These are phyloP conservation scores for Beroe forskalii DNA, from an alignment of 37 sponge, comb jelly and placozoan species.

Conservation along the genomic window DNA sequence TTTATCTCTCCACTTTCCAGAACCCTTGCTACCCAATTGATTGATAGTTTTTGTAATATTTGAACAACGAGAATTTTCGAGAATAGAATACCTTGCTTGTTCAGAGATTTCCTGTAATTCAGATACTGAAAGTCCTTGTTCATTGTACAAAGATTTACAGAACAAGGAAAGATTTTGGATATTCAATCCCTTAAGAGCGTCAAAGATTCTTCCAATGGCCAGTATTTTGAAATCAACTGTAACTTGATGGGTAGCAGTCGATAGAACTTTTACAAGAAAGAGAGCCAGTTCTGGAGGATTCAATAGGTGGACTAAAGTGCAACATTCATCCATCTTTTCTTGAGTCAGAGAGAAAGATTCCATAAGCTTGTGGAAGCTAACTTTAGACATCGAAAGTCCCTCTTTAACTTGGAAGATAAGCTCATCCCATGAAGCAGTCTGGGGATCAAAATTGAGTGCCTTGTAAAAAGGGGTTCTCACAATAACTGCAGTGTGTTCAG, in stretches of 20 bases:
- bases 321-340: not conserved
- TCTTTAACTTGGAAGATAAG: not conserved
- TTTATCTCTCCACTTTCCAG: not conserved
- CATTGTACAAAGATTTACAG: slow-evolving; percentile 2
- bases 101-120: not conserved
- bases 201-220: not conserved
- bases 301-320: not conserved
- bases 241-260: not conserved
- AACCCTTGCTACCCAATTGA: slow-evolving; percentile 34
- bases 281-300: not conserved
- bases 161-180: not conserved
- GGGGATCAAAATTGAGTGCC: slow-evolving; percentile 2
- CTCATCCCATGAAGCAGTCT: not conserved
- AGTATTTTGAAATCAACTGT: not conserved
- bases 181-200: not conserved
- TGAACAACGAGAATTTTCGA: not conserved
- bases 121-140: not conserved
- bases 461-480: not conserved
- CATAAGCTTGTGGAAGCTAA: not conserved
- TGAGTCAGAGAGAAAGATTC: not conserved
- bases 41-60: slow-evolving; percentile 37
- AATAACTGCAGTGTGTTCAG: not conserved
- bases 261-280: not conserved
- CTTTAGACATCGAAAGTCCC: not conserved
- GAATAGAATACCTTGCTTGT: not conserved